Evolutionary conservation across 2,888 invertebrate genomes (phyloP), one percentile per base, ranked within the genome.

Genomic region (Catocala nupta): DNA sequence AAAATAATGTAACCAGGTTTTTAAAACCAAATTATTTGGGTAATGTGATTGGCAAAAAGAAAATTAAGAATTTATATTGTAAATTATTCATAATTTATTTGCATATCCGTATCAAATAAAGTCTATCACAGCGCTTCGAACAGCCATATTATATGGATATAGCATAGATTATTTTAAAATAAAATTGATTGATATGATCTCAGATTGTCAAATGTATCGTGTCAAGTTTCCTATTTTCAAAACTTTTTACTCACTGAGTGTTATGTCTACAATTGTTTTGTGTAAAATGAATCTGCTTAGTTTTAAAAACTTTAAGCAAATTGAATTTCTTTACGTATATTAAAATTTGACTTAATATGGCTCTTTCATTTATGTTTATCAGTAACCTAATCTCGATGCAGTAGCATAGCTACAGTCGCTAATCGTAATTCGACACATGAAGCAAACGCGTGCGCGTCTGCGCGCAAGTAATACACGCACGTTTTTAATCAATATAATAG

Each of bases 251-350:
- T 16, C 50, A 56, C 55, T 69, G 36, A 62, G 50, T 70, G 53
- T 65, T 59, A 68, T 51, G 44, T 68, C 56, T 57, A 65, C 60
- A 62, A 54, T 55, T 66, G 56, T 64, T 64, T 68, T 65, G 47
- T 77, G 58, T 74, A 68, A 59, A 62, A 66, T 68, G 56, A 63
- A 65, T 72, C 58, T 70, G 77, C 78, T 79, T 82, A 63, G 75
- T 77, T 80, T 76, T 54, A 59, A 74, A 77, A 67, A 73, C 68
- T 71, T 63, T 51, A 52, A 56, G 78, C 72, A 73, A 69, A 68
- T 69, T 60, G 57, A 68, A 77, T 77, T 80, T 79, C 74, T 82
- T 68, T 71, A 74, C 79, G 75, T 82, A 77, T 80, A 86, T 77
- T 84, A 86, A 83, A 85, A 76, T 70, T 73, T 78, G 73, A 80